phyloP scores from a whole-genome alignment of 2,888 invertebrate species.

The Cerastis rubricosa region DNA sequence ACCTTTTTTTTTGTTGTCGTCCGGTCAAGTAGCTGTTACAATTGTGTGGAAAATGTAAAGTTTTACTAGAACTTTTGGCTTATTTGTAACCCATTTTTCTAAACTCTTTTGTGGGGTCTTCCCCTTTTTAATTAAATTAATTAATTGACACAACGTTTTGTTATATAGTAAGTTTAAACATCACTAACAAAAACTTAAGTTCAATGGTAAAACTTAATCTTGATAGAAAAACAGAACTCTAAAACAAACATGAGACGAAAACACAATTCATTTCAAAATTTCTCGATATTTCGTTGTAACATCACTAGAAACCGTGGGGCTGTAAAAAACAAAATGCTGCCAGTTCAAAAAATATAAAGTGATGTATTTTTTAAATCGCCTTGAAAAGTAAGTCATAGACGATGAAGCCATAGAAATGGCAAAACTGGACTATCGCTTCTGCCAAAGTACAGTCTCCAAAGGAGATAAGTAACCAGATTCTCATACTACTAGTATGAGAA shows the following conservation, averaged over 20 bases:
- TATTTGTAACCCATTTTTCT: neutral
- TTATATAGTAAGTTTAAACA: neutral
- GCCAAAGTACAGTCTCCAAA: too few relatives aligned
- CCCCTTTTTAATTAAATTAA: neutral
- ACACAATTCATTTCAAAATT: neutral
- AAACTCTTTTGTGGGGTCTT: neutral
- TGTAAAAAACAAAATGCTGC: neutral
- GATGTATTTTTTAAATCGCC: slow-evolving; percentile 7
- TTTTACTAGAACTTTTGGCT: neutral
- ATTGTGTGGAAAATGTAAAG: neutral
- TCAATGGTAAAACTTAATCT: neutral
- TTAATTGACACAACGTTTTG: neutral
- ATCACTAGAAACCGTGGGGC: neutral
- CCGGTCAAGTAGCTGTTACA: neutral
- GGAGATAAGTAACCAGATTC: too few relatives aligned
- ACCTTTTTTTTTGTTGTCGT: neutral
- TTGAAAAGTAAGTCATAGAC: too few relatives aligned
- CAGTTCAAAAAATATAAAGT: neutral
- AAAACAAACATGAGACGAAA: neutral
- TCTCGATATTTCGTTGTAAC: neutral
- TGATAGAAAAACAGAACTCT: neutral
- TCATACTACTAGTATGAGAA: too few relatives aligned
- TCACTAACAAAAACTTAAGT: neutral
- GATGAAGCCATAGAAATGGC: too few relatives aligned
- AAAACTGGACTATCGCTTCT: too few relatives aligned